Base-by-base conservation (phyloP, 1,140 invertebrate species). In the Papilio aristodemus region DNA sequence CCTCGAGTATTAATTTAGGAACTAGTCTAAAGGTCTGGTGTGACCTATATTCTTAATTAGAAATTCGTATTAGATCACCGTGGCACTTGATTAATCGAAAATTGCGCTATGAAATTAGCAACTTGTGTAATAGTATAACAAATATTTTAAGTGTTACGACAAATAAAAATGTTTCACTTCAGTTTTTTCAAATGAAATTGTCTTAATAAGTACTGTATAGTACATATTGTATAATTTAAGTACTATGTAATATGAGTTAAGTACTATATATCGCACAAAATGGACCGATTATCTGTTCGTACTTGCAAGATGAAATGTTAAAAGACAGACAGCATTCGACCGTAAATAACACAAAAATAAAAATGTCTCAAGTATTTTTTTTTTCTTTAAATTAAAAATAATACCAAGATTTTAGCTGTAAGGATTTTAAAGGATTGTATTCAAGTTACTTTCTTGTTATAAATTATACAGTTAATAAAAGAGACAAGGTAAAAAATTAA, bases 401-500 rank as follows among this genome's bases (percentile, higher is more conserved):
- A n/a, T n/a, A n/a, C n/a, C n/a, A n/a, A n/a, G n/a, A 32, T 32
- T 32, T 6, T 32, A 32, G 27, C 27, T 32, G 27, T 32, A 39
- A 39, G 38, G 13, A 22, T 13, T 54, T 25, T 13, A 25, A 54
- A 54, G 2, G 3, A 25, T 39, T n/a, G 3, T 13, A 39, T 54
- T 54, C 19, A 54, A 25, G 46, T 25, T 54, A 54, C 46, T 3
- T 54, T 54, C 9, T 32, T 32, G 27, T 32, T 46, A 19, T 54
- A 22, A 54, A 54, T 54, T 22, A 13, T 19, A 13, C 19, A 22
- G 19, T 17, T 25, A 9, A 22, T 54, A 46, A 54, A 54, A 54
- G 46, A 54, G 46, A 25, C 46, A 54, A 54, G 46, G 46, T 54
- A 54, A 54, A 54, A 54, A 54, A 54, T 54, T 54, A 54, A 43